Evolutionary conservation across 2,113 vertebrate genomes (phyloP).

Genomic region (Puntigrus tetrazona): DNA sequence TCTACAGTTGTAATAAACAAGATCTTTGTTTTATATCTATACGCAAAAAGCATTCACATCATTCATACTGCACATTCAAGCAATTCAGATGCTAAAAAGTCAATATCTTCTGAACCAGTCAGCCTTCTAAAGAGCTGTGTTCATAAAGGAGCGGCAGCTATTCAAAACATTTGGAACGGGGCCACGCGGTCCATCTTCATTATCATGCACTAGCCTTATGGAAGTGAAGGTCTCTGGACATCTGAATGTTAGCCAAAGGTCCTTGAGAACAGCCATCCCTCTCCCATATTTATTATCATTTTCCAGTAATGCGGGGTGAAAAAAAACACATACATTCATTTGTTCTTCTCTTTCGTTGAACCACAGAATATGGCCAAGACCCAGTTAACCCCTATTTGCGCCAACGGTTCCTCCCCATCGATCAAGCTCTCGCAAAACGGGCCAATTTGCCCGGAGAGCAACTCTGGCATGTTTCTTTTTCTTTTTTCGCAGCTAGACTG

Average conservation of each 20-base stretch:
- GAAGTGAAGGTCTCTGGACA: slow-evolving; percentile 44
- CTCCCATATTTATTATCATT: slow-evolving; percentile 60
- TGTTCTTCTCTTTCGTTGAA: slow-evolving; percentile 57
- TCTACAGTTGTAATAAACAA: neutral
- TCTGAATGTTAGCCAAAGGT: slow-evolving; percentile 48
- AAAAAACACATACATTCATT: slow-evolving; percentile 60
- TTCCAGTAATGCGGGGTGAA: slow-evolving; percentile 52
- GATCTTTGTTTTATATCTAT: neutral
- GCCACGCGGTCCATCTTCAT: slow-evolving; percentile 53
- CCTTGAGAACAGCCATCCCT: slow-evolving; percentile 43
- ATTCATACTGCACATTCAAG: neutral
- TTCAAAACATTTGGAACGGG: slow-evolving; percentile 45
- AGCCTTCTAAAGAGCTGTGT: slow-evolving; percentile 9
- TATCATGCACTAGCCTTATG: slow-evolving; percentile 40
- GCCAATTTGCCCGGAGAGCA: slow-evolving; percentile 26
- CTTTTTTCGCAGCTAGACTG: neutral
- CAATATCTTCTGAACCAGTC: neutral
- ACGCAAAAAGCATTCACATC: neutral
- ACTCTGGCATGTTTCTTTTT: slow-evolving; percentile 18
- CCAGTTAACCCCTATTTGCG: slow-evolving; percentile 73
- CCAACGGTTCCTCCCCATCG: slow-evolving; percentile 65
- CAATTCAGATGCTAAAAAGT: slow-evolving; percentile 19
- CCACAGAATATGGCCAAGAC: slow-evolving; percentile 49
- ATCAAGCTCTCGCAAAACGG: slow-evolving; percentile 63
- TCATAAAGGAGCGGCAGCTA: slow-evolving; percentile 41